Percentiles rank a stretch among this genome's conserved stretches.
These are phyloP conservation scores for Lagocephalus sceleratus DNA, from an alignment of 2,797 vertebrate genomes.

Conservation along the genomic window DNA sequence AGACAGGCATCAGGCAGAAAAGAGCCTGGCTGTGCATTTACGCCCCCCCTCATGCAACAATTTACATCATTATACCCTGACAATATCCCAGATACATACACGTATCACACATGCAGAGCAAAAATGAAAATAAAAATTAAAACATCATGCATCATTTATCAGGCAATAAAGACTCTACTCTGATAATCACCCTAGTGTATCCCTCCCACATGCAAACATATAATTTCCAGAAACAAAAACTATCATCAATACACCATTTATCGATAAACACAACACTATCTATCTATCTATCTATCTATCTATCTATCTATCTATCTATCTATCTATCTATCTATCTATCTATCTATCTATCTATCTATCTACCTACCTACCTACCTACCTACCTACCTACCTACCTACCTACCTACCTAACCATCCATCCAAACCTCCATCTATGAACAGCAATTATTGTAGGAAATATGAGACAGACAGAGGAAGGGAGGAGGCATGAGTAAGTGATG, in stretches of 20 bases:
- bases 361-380: too few species aligned
- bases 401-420: too few species aligned
- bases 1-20: constrained; percentile 52
- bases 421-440: too few species aligned
- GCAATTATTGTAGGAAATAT: too few species aligned
- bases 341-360: too few species aligned
- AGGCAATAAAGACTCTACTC: not conserved
- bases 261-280: constrained; percentile 8
- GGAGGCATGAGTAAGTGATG: constrained; percentile 5
- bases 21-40: constrained; percentile 48
- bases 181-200: constrained; percentile 6
- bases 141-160: not conserved
- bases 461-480: not conserved
- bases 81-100: constrained; percentile 21
- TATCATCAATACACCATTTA: constrained; percentile 51
- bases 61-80: constrained; percentile 37
- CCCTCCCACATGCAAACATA: not conserved
- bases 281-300: too few species aligned
- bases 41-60: constrained; percentile 38
- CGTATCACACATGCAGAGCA: not conserved
- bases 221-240: constrained; percentile 13
- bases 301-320: too few species aligned
- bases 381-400: too few species aligned
- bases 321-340: too few species aligned
- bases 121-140: not conserved